phyloP scores from a whole-genome alignment of 37 sponge, comb jelly and placozoan genomes.

The Hexactinellida sp. region DNA sequence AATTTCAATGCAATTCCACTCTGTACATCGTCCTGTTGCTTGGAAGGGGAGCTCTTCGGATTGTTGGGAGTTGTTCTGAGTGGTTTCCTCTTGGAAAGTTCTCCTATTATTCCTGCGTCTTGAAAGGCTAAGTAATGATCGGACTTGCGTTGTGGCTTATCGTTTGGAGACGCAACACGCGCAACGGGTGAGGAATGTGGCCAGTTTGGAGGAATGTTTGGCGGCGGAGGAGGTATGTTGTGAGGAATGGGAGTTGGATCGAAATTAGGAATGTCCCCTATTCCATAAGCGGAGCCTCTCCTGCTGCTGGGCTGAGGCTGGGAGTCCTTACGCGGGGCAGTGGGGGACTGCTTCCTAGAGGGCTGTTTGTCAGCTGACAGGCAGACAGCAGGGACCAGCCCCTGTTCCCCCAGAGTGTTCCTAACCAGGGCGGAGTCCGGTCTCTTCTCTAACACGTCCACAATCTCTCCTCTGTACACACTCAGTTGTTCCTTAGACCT shows the following conservation, averaged over 20 bases:
- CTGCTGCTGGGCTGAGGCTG: background rate
- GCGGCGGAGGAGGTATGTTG: background rate
- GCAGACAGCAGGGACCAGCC: background rate
- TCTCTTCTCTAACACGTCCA: background rate
- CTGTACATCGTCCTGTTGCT: background rate
- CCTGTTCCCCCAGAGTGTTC: background rate
- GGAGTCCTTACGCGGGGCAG: background rate
- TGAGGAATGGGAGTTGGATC: background rate
- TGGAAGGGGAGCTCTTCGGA: background rate
- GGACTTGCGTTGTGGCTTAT: background rate
- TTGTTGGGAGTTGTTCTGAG: background rate
- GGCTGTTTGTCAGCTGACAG: background rate
- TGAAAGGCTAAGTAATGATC: background rate
- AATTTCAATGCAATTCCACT: background rate
- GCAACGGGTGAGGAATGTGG: background rate
- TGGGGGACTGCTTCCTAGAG: background rate
- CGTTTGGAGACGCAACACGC: background rate
- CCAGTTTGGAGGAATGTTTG: background rate
- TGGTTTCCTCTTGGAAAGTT: background rate
- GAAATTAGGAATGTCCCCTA: background rate
- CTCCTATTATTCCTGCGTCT: background rate
- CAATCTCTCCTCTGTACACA: constrained; percentile 12
- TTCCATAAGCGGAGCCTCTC: background rate
- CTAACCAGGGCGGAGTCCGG: background rate
- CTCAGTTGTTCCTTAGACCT: background rate